Evolutionary conservation across 2,888 invertebrate species (phyloP).

Genomic region (Drosophila melanosoma): DNA sequence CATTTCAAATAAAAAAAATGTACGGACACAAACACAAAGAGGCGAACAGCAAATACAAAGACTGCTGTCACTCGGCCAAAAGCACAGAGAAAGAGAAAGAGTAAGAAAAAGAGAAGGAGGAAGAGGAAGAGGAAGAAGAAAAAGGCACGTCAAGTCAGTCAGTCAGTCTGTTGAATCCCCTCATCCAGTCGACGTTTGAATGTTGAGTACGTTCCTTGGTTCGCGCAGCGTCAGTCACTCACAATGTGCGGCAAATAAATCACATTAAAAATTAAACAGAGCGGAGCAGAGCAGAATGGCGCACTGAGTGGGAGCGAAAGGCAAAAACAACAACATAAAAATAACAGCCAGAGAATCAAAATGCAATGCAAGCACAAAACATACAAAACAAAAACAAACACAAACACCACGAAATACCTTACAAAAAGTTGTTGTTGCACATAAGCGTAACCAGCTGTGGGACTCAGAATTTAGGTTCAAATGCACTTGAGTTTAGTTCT

Average conservation of each 20-base stretch:
- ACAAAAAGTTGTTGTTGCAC: conserved; percentile 2
- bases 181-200: conserved; percentile 19
- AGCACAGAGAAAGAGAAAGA: background rate
- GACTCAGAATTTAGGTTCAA: background rate
- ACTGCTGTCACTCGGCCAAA: conserved; percentile 3
- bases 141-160: conserved; percentile 35
- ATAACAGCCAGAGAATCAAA: conserved; percentile 29
- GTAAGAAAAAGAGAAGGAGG: background rate
- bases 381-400: conserved; percentile 9
- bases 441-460: background rate
- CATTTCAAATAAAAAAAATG: conserved; percentile 4
- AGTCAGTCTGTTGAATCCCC: conserved; percentile 12
- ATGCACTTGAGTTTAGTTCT: background rate
- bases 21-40: background rate
- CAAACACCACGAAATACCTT: conserved; percentile 1
- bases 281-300: conserved; percentile 10
- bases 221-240: conserved; percentile 57
- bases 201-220: conserved; percentile 7
- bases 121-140: conserved; percentile 1
- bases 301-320: background rate
- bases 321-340: conserved; percentile 25
- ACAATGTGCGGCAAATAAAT: conserved; percentile 65
- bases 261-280: conserved; percentile 77
- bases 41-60: conserved; percentile 5
- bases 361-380: conserved; percentile 36